Base-by-base conservation (phyloP, 2,888 invertebrate species). In the Agonopterix heracliana region DNA sequence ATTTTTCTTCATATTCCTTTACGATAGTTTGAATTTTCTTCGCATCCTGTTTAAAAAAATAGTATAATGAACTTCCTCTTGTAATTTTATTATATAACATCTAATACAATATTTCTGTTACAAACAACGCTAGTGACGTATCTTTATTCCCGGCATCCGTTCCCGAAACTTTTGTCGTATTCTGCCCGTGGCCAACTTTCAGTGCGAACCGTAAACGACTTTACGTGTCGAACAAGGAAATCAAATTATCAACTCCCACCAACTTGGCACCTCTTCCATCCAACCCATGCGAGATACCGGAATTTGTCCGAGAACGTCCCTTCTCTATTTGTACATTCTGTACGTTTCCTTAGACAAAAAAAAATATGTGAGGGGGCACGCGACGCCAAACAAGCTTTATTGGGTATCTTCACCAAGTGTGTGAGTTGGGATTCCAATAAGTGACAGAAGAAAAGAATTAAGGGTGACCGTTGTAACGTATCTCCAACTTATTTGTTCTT, bases 151-250 rank as follows among this genome's bases (percentile, higher is more conserved):
- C 59, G 56, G 63, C 63, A 62, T 68, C 71, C 67, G 66, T 59
- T 66, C 62, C 63, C 59, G 59, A 68, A 81, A 80, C 74, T 80
- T 74, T 57, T 53, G 62, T 69, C 73, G 72, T 76, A 76, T 80
- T 78, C 75, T 67, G 57, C 60, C 60, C 62, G 71, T 76, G 77
- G 72, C 75, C 74, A 83, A 81, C 78, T 84, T 81, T 69, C 69
- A 78, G 78, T 80, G 80, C 78, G 74, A 72, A 71, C 74, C 75
- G 74, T 84, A 84, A 86, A 85, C 82, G 83, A 83, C 78, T 82
- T 84, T 82, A 82, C 82, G 83, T 86, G 83, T 85, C 78, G 78
- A 81, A 85, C 80, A 79, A 74, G 79, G 78, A 81, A 87, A 87
- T 85, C 81, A 82, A 88, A 87, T 88, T 86, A 86, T 81, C 80